phyloP scores from a whole-genome alignment of 2,797 vertebrate genomes.

The Halcyon chelicuti region DNA sequence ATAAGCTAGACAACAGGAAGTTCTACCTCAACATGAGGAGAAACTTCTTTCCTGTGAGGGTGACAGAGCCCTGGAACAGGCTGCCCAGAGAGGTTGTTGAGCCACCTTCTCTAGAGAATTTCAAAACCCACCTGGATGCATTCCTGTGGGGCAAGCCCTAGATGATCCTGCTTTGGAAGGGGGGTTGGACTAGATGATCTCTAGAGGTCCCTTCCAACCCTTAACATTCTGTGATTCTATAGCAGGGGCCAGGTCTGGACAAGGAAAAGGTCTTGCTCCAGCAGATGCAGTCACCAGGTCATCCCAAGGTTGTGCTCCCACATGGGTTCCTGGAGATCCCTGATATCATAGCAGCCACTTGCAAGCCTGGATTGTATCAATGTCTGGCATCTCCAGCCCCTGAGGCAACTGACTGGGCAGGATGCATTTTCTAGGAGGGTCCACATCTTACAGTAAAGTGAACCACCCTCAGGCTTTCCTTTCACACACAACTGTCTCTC shows the following conservation, averaged over 20 bases:
- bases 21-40: too few species aligned
- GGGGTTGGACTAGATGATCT: too few species aligned
- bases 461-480: neutral
- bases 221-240: too few species aligned
- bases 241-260: neutral
- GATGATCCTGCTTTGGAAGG: too few species aligned
- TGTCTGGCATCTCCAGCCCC: neutral
- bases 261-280: fast-evolving
- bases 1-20: too few species aligned
- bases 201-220: too few species aligned
- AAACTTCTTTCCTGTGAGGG: too few species aligned
- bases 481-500: neutral
- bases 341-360: neutral
- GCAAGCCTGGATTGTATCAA: neutral
- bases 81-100: too few species aligned
- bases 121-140: too few species aligned
- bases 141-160: too few species aligned
- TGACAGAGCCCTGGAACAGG: too few species aligned
- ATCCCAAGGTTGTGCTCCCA: neutral
- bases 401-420: fast-evolving
- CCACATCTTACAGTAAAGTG: neutral
- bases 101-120: too few species aligned
- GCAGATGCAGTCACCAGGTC: neutral
- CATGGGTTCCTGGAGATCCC: neutral
- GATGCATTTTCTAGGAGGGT: neutral